These are phyloP conservation scores for Silvanus unidentatus DNA, from an alignment of 2,888 invertebrate genomes.

Conservation along the genomic window DNA sequence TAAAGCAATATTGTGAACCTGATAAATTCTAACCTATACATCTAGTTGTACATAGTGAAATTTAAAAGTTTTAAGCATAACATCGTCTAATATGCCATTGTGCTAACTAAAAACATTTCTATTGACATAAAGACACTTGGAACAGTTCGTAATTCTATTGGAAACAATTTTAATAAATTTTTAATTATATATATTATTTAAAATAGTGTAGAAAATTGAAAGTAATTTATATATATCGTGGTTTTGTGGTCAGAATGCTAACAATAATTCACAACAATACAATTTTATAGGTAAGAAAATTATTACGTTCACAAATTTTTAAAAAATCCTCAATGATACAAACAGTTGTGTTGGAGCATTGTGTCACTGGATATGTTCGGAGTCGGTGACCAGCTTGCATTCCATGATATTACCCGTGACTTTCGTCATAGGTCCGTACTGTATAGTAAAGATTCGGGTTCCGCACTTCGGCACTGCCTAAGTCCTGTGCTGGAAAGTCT, in stretches of 20 bases:
- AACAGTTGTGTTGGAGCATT: conserved; percentile 11
- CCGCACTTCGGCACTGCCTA: conserved; percentile 2
- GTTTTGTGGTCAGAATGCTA: conserved; percentile 19
- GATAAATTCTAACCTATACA: conserved; percentile 30
- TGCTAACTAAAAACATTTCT: not conserved
- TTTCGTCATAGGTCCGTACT: conserved; percentile 20
- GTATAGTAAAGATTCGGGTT: conserved; percentile 2
- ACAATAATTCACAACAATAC: conserved; percentile 25
- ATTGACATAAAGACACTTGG: not conserved
- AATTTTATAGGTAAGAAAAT: conserved; percentile 23
- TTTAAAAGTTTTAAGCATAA: not conserved
- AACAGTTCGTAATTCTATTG: not conserved
- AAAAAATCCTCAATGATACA: conserved; percentile 4
- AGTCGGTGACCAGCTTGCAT: conserved; percentile 19
- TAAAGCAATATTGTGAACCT: conserved; percentile 17
- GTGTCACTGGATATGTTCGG: conserved; percentile 17
- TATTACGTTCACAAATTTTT: conserved; percentile 3
- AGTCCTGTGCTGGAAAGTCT: not conserved
- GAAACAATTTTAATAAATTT: not conserved
- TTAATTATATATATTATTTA: not conserved
- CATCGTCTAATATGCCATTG: not conserved
- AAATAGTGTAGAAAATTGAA: not conserved
- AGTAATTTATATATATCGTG: conserved; percentile 16
- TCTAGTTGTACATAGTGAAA: conserved; percentile 20
- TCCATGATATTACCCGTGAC: conserved; percentile 24